These are phyloP conservation scores for Pyrgus malvae DNA, from an alignment of 2,888 invertebrate genomes.

Conservation along the genomic window DNA sequence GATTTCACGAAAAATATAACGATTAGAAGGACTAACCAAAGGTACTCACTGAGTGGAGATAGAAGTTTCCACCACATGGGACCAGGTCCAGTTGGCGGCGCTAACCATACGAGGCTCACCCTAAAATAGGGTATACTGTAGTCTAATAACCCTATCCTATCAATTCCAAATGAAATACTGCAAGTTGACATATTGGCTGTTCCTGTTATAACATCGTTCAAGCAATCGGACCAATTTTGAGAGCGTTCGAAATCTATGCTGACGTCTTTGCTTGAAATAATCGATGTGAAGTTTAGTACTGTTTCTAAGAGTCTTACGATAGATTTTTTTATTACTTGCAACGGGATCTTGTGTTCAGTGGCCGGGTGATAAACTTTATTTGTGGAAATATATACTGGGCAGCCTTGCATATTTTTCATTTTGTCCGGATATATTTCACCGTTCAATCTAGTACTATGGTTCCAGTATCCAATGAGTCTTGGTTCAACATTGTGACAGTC, in stretches of 20 bases:
- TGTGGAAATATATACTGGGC: constrained; percentile 62
- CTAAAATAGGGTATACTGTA: constrained; percentile 61
- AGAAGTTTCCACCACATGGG: constrained; percentile 58
- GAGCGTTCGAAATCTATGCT: constrained; percentile 58
- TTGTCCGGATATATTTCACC: constrained; percentile 53
- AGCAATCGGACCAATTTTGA: constrained; percentile 60
- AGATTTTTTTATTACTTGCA: constrained; percentile 55
- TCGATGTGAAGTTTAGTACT: constrained; percentile 61
- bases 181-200: constrained; percentile 60
- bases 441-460: constrained; percentile 33
- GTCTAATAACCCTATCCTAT: constrained; percentile 52
- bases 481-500: constrained; percentile 56
- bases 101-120: constrained; percentile 59
- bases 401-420: constrained; percentile 58
- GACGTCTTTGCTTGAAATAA: constrained; percentile 52
- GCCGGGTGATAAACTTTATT: constrained; percentile 55
- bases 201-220: constrained; percentile 58
- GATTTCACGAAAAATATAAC: constrained; percentile 51
- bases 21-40: constrained; percentile 56
- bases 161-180: constrained; percentile 55
- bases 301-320: constrained; percentile 52
- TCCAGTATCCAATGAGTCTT: constrained; percentile 47
- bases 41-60: constrained; percentile 59
- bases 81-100: constrained; percentile 53
- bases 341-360: constrained; percentile 52